Evolutionary conservation across 2,797 vertebrate genomes (phyloP).

Genomic region (Momotus momota): DNA sequence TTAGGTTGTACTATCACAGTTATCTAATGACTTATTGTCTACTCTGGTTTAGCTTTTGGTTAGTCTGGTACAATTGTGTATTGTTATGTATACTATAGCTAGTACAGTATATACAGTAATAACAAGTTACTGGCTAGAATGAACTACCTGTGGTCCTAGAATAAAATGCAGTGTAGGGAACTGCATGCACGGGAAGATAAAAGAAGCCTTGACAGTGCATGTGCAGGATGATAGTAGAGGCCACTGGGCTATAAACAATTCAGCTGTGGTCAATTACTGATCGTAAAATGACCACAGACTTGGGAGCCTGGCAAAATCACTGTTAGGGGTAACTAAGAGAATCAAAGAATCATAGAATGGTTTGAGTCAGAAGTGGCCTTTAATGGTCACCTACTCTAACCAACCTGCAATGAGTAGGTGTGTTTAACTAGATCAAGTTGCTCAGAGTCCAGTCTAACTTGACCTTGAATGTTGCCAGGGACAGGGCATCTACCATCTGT

Average conservation of each 20-base stretch:
- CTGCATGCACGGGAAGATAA: not conserved
- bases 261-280: not conserved
- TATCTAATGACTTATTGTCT: not conserved
- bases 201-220: not conserved
- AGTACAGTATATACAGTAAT: not conserved
- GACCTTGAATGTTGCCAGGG: too few relatives aligned
- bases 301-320: not conserved
- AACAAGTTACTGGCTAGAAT: not conserved
- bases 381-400: too few relatives aligned
- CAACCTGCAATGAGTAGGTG: too few relatives aligned
- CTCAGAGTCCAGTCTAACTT: too few relatives aligned
- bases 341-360: too few relatives aligned
- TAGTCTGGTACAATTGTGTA: not conserved
- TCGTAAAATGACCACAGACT: not conserved
- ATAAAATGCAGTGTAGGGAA: not conserved
- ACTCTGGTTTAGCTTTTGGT: not conserved
- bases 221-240: not conserved
- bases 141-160: not conserved
- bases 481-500: too few relatives aligned
- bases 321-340: not conserved
- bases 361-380: too few relatives aligned
- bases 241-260: not conserved
- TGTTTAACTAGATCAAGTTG: too few relatives aligned
- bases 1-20: not conserved
- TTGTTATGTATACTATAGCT: not conserved